These are phyloP conservation scores for Anoncus sp. DNA, from an alignment of 2,888 invertebrate species.

Conservation along the genomic window DNA sequence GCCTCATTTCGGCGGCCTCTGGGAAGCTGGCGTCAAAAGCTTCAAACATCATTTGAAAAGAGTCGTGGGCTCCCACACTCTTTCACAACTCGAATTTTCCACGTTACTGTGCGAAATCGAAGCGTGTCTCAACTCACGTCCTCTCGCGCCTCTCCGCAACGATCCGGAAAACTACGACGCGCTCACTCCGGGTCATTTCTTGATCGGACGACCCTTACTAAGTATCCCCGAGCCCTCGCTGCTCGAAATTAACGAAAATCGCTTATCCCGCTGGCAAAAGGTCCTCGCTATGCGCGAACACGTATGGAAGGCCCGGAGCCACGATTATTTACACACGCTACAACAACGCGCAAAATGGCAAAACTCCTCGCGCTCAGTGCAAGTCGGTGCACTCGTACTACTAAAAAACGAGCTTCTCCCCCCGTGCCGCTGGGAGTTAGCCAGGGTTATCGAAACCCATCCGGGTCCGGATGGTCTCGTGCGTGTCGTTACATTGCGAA, in stretches of 20 bases:
- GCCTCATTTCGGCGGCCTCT: no score
- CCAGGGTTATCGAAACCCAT: constrained; percentile 57
- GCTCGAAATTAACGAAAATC: no score
- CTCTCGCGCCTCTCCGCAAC: constrained; percentile 39
- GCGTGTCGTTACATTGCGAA: constrained; percentile 67
- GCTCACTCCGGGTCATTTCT: constrained; percentile 67
- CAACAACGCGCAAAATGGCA: no score
- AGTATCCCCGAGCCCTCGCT: constrained; percentile 63
- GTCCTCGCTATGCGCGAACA: constrained; percentile 59
- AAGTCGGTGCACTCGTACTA: constrained; percentile 62
- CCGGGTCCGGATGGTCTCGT: constrained; percentile 66
- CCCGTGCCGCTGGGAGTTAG: constrained; percentile 65
- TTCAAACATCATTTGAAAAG: no score
- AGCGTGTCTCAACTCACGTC: constrained; percentile 65
- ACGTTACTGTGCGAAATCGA: constrained; percentile 61
- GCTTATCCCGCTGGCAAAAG: no score
- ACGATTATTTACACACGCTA: constrained; percentile 69
- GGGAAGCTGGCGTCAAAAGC: no score
- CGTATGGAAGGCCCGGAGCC: constrained; percentile 68
- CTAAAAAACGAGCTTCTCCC: constrained; percentile 62
- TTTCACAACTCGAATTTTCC: constrained; percentile 68
- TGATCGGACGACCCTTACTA: constrained; percentile 64
- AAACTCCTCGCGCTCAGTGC: constrained; percentile 10
- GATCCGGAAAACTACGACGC: constrained; percentile 54
- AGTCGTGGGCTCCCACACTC: no score